Evolutionary conservation across 2,113 vertebrate genomes (phyloP).

Genomic region (Struthio camelus): DNA sequence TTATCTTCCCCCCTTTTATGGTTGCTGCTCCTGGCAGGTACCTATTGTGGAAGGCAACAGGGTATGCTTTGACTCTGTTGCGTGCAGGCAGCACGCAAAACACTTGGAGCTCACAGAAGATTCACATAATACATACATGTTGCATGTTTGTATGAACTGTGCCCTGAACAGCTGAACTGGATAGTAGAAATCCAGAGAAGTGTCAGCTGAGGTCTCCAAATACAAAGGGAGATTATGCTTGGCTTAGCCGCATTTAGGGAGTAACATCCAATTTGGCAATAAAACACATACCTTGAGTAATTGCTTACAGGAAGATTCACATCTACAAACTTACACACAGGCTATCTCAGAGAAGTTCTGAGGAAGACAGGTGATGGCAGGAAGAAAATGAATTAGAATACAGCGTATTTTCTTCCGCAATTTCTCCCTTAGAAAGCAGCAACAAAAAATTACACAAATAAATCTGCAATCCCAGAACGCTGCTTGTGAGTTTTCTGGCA

Average conservation of each 20-base stretch:
- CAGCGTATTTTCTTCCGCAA: background rate
- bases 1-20: background rate
- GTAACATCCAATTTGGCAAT: background rate
- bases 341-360: background rate
- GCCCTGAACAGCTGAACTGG: background rate
- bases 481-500: background rate
- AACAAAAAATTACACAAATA: background rate
- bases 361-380: background rate
- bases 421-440: background rate
- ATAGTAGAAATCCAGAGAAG: background rate
- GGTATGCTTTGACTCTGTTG: background rate
- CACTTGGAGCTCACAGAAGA: background rate
- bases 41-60: background rate
- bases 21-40: background rate
- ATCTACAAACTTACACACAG: background rate
- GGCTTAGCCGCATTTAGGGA: background rate
- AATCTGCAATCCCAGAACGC: accelerated
- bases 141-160: background rate
- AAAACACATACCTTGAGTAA: background rate
- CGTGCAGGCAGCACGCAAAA: background rate
- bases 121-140: background rate
- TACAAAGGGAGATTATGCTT: background rate
- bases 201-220: background rate
- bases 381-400: background rate
- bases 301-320: background rate